Evolutionary conservation across 2,797 vertebrate genomes (phyloP).

Genomic region (Peromyscus melanophrys): DNA sequence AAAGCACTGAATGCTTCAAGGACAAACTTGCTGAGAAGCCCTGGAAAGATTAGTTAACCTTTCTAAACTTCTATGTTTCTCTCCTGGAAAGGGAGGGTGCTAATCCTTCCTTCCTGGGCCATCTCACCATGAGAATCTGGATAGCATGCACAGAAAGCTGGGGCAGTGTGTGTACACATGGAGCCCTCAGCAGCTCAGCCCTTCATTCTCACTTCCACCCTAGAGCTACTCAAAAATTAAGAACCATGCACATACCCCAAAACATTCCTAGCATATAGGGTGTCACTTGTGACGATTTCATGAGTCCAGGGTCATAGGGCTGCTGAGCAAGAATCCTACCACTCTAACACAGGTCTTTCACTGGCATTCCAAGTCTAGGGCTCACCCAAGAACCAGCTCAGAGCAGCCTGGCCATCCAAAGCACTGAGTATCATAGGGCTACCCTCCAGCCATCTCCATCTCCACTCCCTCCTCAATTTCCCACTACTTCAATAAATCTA

Average conservation of each 20-base stretch:
- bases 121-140: rapidly evolving
- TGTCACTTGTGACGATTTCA: background rate
- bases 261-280: background rate
- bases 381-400: background rate
- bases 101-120: background rate
- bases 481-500: background rate
- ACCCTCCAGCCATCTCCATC: background rate
- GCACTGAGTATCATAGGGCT: background rate
- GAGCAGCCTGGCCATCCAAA: background rate
- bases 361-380: background rate
- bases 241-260: background rate
- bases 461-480: background rate
- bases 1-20: background rate
- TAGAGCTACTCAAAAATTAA: background rate
- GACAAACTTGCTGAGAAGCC: background rate
- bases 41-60: background rate
- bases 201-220: background rate
- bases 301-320: slow-evolving; percentile 12
- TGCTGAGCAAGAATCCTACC: slow-evolving; percentile 34
- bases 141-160: background rate
- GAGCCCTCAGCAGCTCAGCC: background rate
- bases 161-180: background rate
- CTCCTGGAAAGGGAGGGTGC: background rate
- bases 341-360: slow-evolving; percentile 24
- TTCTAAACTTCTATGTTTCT: slow-evolving; percentile 26